Base-by-base conservation (phyloP, 2,113 vertebrate species). In the Deroptyus accipitrinus region DNA sequence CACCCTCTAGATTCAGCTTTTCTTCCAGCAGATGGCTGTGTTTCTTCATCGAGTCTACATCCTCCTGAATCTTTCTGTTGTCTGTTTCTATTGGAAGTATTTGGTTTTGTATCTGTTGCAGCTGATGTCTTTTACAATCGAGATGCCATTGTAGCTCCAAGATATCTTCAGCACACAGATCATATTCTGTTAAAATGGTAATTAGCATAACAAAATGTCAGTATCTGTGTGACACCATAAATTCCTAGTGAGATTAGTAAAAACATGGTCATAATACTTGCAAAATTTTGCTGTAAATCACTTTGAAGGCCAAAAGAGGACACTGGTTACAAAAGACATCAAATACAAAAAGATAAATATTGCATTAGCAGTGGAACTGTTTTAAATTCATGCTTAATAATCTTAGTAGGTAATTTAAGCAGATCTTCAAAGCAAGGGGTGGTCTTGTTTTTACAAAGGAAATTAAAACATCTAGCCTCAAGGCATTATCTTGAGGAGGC, bases 11-110 rank as follows among this genome's bases (percentile, higher is more conserved):
- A 28, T 94, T 93, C 68, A 97, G 77, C 83, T 99, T 99, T 95
- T 98, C 97, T 82, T 97, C 97, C 92, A 99, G 93, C 30, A 98
- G 97, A 87, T 98, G 97, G 39, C 94, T 84, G 83, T 98, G 97
- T 94, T 98, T 97, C 93, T 88, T 97, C 97, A 98, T 94, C n/a
- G 97, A 98, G 94, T 95, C 84, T 75, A 97, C 92, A 86, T 99
- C 97, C 73, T 98, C 93, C 10, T 91, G 73, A 81, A 98, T 73
- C 74, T 67, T 96, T 64, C 54, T 79, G 94, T 98, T 99, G 44
- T 88, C 76, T 66, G 83, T 35, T 91, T 98, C 96, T 14, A 83
- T 81, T 46, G 93, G 83, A 46, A 62, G 41, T 70, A 97, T 77
- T 80, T 97, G 94, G 54, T 73, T 95, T 93, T 97, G 88, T 91